Percentiles rank a stretch among this genome's conserved stretches.
These are phyloP conservation scores for Sarcophilus harrisii DNA, from an alignment of 2,797 vertebrate genomes.

Conservation along the genomic window DNA sequence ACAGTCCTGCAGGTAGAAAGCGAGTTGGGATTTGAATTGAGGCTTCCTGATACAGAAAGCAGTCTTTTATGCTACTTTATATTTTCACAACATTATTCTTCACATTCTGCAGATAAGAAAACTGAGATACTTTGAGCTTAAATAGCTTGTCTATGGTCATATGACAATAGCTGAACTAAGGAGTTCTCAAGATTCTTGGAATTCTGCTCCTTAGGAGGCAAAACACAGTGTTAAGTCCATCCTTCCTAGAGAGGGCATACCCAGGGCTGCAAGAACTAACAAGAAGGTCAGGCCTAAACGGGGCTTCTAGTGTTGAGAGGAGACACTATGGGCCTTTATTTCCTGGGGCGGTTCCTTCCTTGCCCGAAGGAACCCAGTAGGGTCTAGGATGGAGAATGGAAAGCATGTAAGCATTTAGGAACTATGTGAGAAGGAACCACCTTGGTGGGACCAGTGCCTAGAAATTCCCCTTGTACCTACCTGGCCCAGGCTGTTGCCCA, in stretches of 20 bases:
- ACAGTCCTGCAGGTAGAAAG: background rate
- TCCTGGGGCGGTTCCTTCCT: background rate
- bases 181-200: too few species aligned
- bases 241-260: background rate
- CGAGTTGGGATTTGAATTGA: background rate
- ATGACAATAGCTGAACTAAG: background rate
- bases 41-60: background rate
- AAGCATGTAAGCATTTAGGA: too few species aligned
- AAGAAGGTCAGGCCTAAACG: background rate
- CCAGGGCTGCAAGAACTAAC: background rate
- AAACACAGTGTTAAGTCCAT: too few species aligned
- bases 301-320: background rate
- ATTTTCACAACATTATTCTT: background rate
- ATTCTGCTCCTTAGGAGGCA: too few species aligned
- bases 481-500: conserved; percentile 63
- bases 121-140: background rate
- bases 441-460: background rate
- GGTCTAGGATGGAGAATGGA: background rate
- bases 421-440: background rate
- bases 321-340: background rate
- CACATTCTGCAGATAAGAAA: background rate
- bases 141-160: background rate
- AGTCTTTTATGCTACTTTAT: background rate
- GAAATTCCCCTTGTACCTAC: conserved; percentile 65
- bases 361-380: background rate